Percentiles rank a stretch among this genome's conserved stretches.
Evolutionary conservation across 2,797 vertebrate species (phyloP).

Genomic region (Rhodeus uyekii): DNA sequence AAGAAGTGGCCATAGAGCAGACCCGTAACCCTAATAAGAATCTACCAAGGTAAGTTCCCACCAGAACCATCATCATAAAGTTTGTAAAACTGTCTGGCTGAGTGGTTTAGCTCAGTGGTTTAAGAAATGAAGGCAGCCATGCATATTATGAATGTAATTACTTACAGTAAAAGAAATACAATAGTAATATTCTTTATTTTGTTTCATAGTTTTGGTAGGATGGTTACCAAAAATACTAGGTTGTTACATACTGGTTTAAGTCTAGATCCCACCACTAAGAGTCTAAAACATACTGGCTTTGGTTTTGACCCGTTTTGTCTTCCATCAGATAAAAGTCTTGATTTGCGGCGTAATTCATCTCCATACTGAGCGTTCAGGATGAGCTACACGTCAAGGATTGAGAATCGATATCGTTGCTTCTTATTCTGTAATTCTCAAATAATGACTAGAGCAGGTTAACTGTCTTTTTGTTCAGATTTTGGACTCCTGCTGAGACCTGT

Average conservation of each 20-base stretch:
- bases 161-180: background rate
- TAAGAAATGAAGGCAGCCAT: background rate
- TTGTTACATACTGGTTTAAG: background rate
- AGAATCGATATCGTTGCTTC: background rate
- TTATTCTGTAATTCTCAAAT: background rate
- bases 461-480: constrained; percentile 16
- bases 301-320: background rate
- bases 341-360: background rate
- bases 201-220: too few species aligned
- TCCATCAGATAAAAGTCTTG: background rate
- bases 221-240: too few species aligned
- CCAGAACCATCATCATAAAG: background rate
- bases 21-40: background rate
- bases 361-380: background rate
- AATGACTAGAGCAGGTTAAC: background rate
- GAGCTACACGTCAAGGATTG: background rate
- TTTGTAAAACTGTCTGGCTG: background rate
- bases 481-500: background rate
- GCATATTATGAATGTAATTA: background rate
- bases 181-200: too few species aligned
- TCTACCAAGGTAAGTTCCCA: background rate
- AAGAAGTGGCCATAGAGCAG: background rate
- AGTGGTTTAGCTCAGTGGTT: background rate
- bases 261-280: background rate
- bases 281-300: background rate